phyloP scores from a whole-genome alignment of 2,113 vertebrate species.

The Rhynchomys soricoides region DNA sequence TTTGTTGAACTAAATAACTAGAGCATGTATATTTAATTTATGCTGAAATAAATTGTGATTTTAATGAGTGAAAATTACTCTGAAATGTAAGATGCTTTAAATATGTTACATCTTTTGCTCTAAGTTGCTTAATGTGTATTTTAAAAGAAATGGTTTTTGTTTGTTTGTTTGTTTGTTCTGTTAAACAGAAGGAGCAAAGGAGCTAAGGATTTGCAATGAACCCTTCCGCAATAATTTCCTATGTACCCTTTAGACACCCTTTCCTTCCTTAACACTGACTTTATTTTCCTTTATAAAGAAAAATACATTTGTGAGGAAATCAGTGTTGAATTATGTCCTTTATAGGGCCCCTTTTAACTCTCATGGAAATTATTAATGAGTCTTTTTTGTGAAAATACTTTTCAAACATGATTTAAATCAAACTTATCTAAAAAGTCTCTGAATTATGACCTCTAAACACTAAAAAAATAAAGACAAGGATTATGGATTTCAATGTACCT shows the following conservation, averaged over 20 bases:
- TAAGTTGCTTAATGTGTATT: not conserved
- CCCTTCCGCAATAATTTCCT: not conserved
- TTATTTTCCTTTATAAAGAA: conserved; percentile 27
- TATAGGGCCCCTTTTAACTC: not conserved
- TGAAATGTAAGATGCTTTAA: conserved; percentile 40
- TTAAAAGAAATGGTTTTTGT: not conserved
- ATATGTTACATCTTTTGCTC: not conserved
- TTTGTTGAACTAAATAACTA: conserved; percentile 29
- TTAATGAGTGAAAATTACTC: not conserved
- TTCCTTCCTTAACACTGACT: conserved; percentile 21
- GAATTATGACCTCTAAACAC: conserved; percentile 38
- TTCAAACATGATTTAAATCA: conserved; percentile 32
- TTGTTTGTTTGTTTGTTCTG: not conserved
- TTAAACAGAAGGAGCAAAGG: conserved; percentile 16
- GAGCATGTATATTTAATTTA: not conserved
- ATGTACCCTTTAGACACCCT: not conserved
- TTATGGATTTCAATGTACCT: not conserved
- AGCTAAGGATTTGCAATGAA: not conserved
- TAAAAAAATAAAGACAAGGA: conserved; percentile 33
- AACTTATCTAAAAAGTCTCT: conserved; percentile 29
- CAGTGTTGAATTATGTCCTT: not conserved
- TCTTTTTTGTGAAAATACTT: conserved; percentile 22
- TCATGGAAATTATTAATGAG: conserved; percentile 13
- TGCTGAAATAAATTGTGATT: not conserved
- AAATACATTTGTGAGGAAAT: conserved; percentile 22